Base-by-base conservation (phyloP, 2,797 vertebrate genomes). In the Peromyscus aztecus region DNA sequence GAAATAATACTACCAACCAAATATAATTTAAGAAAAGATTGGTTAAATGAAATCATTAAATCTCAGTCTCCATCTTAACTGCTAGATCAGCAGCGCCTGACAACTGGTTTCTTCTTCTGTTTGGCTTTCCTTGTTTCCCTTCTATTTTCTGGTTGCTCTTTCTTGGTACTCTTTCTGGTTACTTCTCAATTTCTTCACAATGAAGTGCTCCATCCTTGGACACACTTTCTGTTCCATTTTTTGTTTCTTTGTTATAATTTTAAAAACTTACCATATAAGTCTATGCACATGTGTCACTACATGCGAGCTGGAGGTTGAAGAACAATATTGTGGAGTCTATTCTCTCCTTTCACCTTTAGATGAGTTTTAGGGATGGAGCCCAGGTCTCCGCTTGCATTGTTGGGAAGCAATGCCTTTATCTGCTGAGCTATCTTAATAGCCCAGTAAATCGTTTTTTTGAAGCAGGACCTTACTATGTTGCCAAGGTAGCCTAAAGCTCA, bases 1-100 rank as follows among this genome's bases (percentile, higher is more conserved):
- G n/a, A 55, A 91, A 27, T 84, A 73, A 21, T 12, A 87, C 57
- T 29, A 94, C 16, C 76, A 92, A 59, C 29, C 59, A 95, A 88
- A 87, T 93, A 55, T 43, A 89, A 92, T 23, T 69, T 46, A 87
- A 14, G 86, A 81, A 73, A 49, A 63, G 6, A n/a, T 24, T 52
- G 13, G 37, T 40, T 57, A 91, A 78, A 49, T 75, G 34, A 57
- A 83, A 69, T 67, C 65, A 83, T 46, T 75, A 90, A 90, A 92
- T 84, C 75, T 75, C n/a, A 14, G 11, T 31, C 31, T 21, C 89
- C 31, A 75, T 40, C 55, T 57, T 80, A 59, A 40, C 37, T 52
- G n/a, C 63, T 69, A 6, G 46, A 77, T 46, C 21, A 77, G 57
- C 46, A 81, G 34, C 34, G 37, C 34, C 37, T 87, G 17, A 89